Evolutionary conservation across 2,888 invertebrate species (phyloP).

Genomic region (Athripsodes cinereus): DNA sequence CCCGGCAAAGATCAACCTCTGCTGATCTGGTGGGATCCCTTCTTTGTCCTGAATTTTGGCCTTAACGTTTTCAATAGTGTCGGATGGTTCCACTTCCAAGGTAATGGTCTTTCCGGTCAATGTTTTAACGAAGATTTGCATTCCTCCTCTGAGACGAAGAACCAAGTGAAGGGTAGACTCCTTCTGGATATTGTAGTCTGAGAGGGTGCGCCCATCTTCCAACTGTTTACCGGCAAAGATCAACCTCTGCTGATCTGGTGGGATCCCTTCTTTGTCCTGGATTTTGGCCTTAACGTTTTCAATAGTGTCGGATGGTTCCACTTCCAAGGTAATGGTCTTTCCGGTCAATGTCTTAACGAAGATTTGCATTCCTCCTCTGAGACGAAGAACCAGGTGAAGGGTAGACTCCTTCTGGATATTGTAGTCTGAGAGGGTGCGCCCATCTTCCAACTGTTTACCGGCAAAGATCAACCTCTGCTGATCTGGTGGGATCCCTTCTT

Average conservation of each 20-base stretch:
- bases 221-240: slow-evolving; percentile 95
- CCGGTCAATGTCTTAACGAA: slow-evolving; percentile 41
- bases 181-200: slow-evolving; percentile 94
- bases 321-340: slow-evolving; percentile 46
- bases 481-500: slow-evolving; percentile 56
- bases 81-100: slow-evolving; percentile 50
- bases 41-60: slow-evolving; percentile 49
- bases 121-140: slow-evolving; percentile 59
- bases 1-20: slow-evolving; percentile 51
- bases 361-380: slow-evolving; percentile 52
- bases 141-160: slow-evolving; percentile 85
- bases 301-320: slow-evolving; percentile 49
- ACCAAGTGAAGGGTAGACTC: slow-evolving; percentile 88
- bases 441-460: slow-evolving; percentile 94
- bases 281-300: slow-evolving; percentile 57
- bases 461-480: slow-evolving; percentile 47
- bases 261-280: slow-evolving; percentile 51
- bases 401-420: slow-evolving; percentile 59
- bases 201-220: slow-evolving; percentile 89
- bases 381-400: slow-evolving; percentile 50
- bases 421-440: slow-evolving; percentile 68
- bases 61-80: slow-evolving; percentile 55
- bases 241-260: slow-evolving; percentile 80
- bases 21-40: slow-evolving; percentile 51
- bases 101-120: slow-evolving; percentile 54